Evolutionary conservation across 2,113 vertebrate genomes (phyloP).

Genomic region (Etia nguti): DNA sequence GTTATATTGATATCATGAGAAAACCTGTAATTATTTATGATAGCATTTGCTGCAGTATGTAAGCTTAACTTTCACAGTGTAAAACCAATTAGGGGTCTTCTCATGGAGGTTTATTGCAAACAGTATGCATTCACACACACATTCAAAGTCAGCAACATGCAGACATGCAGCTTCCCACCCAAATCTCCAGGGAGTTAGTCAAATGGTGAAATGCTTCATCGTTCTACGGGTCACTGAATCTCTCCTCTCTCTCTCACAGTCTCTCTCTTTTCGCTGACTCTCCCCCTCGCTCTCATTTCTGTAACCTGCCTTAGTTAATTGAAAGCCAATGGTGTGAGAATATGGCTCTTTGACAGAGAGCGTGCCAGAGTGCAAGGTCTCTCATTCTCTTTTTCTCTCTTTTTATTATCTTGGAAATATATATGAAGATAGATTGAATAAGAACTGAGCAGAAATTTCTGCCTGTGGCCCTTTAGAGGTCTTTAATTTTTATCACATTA

Average conservation of each 20-base stretch:
- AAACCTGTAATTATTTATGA: slow-evolving; percentile 7
- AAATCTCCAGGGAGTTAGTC: slow-evolving; percentile 52
- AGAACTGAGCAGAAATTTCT: slow-evolving; percentile 2
- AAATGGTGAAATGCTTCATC: slow-evolving; percentile 51
- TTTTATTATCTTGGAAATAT: slow-evolving; percentile 30
- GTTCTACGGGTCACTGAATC: slow-evolving; percentile 49
- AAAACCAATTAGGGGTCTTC: slow-evolving; percentile 27
- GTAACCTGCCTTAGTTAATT: slow-evolving; percentile 65
- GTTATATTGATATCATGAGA: neutral
- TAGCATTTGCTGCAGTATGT: neutral
- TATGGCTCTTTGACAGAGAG: slow-evolving; percentile 61
- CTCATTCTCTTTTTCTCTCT: slow-evolving; percentile 2
- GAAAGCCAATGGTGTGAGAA: slow-evolving; percentile 71
- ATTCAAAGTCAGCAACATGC: neutral
- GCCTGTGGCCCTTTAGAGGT: neutral
- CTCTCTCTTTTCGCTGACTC: neutral
- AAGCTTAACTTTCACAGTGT: neutral
- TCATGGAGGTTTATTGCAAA: slow-evolving; percentile 5
- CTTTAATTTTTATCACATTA: slow-evolving; percentile 13
- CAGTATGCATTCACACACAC: neutral
- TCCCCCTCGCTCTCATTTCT: slow-evolving; percentile 40
- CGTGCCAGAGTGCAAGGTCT: slow-evolving; percentile 21
- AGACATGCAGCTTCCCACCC: slow-evolving; percentile 32
- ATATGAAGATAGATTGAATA: slow-evolving; percentile 17
- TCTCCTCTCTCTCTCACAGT: neutral